Evolutionary conservation across 1,140 invertebrate genomes (phyloP), one percentile per base, ranked within the genome.

Genomic region (Pogonomyrmex californicus): DNA sequence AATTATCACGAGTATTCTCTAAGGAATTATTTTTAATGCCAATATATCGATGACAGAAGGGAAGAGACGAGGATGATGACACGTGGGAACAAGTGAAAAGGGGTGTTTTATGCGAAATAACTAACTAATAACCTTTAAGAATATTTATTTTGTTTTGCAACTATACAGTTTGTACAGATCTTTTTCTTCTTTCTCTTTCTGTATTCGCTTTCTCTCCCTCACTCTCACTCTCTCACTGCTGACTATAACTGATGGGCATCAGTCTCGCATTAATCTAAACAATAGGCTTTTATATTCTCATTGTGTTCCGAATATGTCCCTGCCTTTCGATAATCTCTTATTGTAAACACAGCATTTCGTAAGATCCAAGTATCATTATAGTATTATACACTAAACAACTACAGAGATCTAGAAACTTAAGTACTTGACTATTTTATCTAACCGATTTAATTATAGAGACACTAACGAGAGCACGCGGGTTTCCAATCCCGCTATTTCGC

Each of bases 81-180:
- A 86, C 58, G 17, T 86, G 41, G 91, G 92, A 23, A 92, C 30
- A 73, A 85, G 89, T 91, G 85, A 81, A 88, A 70, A 88, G 82
- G 88, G 89, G 87, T 85, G 62, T 89, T 85, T 85, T 91, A 92
- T 94, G 91, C 87, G 92, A 93, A 93, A 94, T 92, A 94, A 95
- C 91, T 93, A 93, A 92, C 92, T 92, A 91, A 94, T 94, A 88
- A 92, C 91, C 91, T 93, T 95, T 91, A 93, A 94, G 87, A 91
- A 89, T 88, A 82, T 91, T 91, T 91, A 91, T 91, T 94, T 91
- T 93, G 93, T 85, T 93, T 77, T 93, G 92, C 92, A 93, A 23
- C 93, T 93, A 90, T 94, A 95, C 94, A 95, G 93, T 88, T 93
- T 87, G 86, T 94, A 94, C 93, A 95, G 91, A 91, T 91, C 88